Evolutionary conservation across 1,140 invertebrate species (phyloP).

Genomic region (Anastatus disparis): DNA sequence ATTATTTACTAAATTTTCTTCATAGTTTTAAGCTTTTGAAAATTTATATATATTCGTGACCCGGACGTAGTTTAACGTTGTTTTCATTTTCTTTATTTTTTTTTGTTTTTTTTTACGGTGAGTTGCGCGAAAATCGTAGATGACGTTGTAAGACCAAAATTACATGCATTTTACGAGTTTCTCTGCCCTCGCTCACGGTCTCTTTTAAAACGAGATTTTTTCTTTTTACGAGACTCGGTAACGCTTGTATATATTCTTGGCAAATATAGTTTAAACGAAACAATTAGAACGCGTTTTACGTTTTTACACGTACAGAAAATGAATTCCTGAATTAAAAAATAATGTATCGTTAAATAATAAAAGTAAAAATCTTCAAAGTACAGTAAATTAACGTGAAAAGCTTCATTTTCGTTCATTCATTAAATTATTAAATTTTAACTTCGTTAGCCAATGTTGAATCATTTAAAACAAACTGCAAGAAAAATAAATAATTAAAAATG

Average conservation of each 20-base stretch:
- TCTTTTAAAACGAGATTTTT: not conserved
- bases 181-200: no score
- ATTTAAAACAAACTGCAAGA: no score
- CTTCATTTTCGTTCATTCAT: not conserved
- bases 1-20: no score
- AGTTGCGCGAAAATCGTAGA: not conserved
- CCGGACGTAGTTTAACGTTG: no score
- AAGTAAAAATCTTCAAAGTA: not conserved
- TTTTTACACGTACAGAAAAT: not conserved
- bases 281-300: not conserved
- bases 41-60: no score
- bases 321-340: no score
- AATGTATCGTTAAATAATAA: not conserved
- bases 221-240: not conserved
- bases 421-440: not conserved
- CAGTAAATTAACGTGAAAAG: no score
- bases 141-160: conserved; percentile 11
- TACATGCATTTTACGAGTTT: not conserved
- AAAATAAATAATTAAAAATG: no score
- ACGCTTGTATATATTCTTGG: not conserved
- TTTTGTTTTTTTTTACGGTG: not conserved
- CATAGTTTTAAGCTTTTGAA: no score
- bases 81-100: no score
- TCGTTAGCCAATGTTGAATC: not conserved
- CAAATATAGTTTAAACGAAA: not conserved